Evolutionary conservation across 2,888 invertebrate genomes (phyloP).

Genomic region (Cantharis rustica): DNA sequence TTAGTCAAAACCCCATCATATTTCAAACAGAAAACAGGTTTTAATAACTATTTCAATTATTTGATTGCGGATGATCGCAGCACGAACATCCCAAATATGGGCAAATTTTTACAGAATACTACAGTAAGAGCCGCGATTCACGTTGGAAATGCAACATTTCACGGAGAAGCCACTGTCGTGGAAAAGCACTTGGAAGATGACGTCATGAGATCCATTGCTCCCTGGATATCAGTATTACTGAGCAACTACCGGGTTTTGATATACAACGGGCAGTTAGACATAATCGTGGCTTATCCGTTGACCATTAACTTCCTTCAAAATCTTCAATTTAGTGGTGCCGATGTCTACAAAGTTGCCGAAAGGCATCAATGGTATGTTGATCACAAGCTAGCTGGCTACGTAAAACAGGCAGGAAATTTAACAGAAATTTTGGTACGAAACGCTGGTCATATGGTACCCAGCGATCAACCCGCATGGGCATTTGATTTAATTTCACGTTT

Average conservation of each 20-base stretch:
- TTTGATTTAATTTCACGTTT: constrained; percentile 74
- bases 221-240: constrained; percentile 71
- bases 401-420: constrained; percentile 71
- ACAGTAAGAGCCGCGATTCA: constrained; percentile 76
- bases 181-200: constrained; percentile 74
- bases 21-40: constrained; percentile 77
- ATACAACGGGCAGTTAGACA: constrained; percentile 90
- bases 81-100: constrained; percentile 59
- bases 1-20: constrained; percentile 55
- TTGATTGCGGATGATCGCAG: constrained; percentile 65
- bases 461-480: constrained; percentile 79
- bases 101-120: constrained; percentile 65
- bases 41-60: constrained; percentile 76
- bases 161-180: constrained; percentile 64
- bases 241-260: constrained; percentile 75
- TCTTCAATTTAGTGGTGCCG: constrained; percentile 70
- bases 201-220: constrained; percentile 80
- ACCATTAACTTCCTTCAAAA: constrained; percentile 78
- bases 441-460: constrained; percentile 83
- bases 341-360: constrained; percentile 68
- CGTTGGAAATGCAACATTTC: constrained; percentile 79
- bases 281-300: constrained; percentile 86
- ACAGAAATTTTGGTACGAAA: constrained; percentile 76
- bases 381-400: constrained; percentile 75
- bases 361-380: constrained; percentile 73